Conservation (phyloP, 2,797 vertebrate species). For the Podarcis siculus region DNA sequence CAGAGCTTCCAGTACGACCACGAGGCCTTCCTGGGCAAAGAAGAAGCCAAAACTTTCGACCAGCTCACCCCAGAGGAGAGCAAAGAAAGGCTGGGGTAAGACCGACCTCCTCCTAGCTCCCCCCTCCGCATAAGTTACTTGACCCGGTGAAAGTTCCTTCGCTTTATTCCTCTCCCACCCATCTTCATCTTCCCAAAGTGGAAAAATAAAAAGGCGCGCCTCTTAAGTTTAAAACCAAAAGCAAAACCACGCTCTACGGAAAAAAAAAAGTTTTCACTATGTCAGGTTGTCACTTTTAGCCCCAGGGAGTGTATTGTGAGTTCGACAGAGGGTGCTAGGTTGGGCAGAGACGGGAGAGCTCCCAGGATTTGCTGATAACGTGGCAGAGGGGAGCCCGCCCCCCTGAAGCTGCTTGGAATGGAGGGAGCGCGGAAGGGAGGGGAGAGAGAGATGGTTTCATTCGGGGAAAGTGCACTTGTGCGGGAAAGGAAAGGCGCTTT, state of each 20-base stretch:
- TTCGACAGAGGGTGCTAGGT: no score
- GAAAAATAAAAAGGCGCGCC: conserved; percentile 10
- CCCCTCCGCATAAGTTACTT: not conserved
- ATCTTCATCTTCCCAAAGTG: not conserved
- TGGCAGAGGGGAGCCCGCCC: conserved; percentile 60
- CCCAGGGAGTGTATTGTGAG: no score
- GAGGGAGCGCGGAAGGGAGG: not conserved
- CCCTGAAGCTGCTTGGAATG: not conserved
- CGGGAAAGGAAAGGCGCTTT: not conserved
- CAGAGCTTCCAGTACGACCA: conserved; percentile 93
- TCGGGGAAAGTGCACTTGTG: not conserved
- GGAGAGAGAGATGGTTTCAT: not conserved
- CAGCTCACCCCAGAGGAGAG: conserved; percentile 95
- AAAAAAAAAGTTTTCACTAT: not conserved
- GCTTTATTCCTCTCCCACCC: not conserved
- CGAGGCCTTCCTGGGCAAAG: conserved; percentile 95
- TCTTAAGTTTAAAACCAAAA: not conserved
- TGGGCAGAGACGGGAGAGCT: not conserved
- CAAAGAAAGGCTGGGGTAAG: conserved; percentile 91
- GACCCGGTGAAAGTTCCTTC: no score
- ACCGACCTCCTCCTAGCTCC: not conserved
- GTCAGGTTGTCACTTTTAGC: not conserved
- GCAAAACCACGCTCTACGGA: not conserved
- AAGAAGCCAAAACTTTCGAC: conserved; percentile 93
- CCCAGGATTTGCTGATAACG: conserved; percentile 59